phyloP scores from a whole-genome alignment of 2,888 invertebrate species.

The Drosophila monieri region DNA sequence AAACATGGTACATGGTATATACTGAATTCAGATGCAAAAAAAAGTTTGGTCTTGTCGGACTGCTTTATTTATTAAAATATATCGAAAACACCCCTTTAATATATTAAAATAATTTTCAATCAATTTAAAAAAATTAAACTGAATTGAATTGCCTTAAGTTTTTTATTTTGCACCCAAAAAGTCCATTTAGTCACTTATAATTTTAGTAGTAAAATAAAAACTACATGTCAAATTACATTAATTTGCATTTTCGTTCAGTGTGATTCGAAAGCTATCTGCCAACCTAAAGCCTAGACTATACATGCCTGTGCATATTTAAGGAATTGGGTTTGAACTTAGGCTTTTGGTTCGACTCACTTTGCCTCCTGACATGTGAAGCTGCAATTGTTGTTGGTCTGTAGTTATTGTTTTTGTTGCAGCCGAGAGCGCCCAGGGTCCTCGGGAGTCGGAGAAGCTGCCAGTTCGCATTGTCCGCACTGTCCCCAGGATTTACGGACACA shows the following conservation, averaged over 20 bases:
- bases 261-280: conserved; percentile 3
- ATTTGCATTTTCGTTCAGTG: conserved; percentile 4
- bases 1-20: no score
- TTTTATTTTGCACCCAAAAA: no score
- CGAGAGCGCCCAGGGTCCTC: background rate
- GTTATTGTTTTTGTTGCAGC: conserved; percentile 2
- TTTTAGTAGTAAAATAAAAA: background rate
- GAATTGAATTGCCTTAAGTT: no score
- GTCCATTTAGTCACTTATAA: no score
- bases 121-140: no score
- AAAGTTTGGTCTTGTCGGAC: no score
- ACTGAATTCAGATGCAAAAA: no score
- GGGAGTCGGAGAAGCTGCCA: conserved; percentile 7
- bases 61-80: no score
- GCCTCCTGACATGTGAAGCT: conserved; percentile 58
- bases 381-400: conserved; percentile 47
- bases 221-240: background rate
- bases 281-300: conserved; percentile 38
- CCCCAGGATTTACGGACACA: conserved; percentile 21
- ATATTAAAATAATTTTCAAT: background rate
- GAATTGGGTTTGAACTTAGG: conserved; percentile 79
- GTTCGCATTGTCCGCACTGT: conserved; percentile 29
- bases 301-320: conserved; percentile 71
- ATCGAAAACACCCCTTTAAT: no score
- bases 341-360: conserved; percentile 69